phyloP scores from a whole-genome alignment of 2,113 vertebrate species.

The Tricholaema leucomelas region DNA sequence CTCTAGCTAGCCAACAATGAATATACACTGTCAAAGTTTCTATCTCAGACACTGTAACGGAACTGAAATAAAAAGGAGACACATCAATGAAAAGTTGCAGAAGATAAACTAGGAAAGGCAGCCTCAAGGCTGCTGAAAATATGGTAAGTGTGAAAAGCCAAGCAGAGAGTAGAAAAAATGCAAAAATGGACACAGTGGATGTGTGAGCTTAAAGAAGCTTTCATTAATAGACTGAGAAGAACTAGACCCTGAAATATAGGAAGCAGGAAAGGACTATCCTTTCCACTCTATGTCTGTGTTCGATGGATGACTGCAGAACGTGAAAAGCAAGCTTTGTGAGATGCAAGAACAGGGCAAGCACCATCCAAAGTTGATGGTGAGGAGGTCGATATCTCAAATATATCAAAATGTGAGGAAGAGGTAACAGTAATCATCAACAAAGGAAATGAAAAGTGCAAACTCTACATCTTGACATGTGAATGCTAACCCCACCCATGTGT shows the following conservation, averaged over 20 bases:
- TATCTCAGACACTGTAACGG: not conserved
- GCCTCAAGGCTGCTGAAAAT: not conserved
- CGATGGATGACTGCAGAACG: not conserved
- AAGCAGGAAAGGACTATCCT: not conserved
- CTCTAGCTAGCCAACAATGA: not conserved
- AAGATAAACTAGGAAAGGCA: not conserved
- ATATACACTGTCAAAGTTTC: not conserved
- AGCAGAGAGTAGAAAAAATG: not conserved
- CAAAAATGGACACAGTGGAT: not conserved
- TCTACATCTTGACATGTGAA: not conserved
- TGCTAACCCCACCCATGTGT: not conserved
- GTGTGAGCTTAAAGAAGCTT: not conserved
- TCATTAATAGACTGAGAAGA: not conserved
- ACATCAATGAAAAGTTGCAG: not conserved
- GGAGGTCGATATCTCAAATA: not conserved
- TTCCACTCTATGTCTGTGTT: not conserved
- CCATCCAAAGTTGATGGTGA: not conserved
- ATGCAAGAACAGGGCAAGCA: not conserved
- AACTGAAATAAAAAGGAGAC: not conserved
- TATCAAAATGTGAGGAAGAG: not conserved
- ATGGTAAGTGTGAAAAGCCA: not conserved
- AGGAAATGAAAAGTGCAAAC: not conserved
- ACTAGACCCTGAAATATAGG: not conserved
- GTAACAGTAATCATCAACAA: not conserved
- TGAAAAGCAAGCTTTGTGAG: not conserved